These are phyloP conservation scores for Clarias platycephalus DNA, from an alignment of 2,797 vertebrate genomes.

Conservation along the genomic window DNA sequence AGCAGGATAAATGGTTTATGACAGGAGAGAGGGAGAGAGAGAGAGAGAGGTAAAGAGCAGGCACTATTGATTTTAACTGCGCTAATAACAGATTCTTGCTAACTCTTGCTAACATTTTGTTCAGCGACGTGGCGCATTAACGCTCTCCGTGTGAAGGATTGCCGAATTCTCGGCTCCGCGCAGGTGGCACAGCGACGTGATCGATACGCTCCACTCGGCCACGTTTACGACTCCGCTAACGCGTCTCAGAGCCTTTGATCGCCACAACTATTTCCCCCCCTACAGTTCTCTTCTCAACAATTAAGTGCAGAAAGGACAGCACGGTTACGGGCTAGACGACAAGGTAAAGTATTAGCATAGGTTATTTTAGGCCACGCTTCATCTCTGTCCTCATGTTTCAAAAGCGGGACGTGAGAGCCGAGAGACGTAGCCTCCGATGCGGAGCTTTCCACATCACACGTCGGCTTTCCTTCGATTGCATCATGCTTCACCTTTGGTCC, in stretches of 20 bases:
- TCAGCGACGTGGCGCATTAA: not conserved
- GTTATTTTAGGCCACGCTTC: slow-evolving; percentile 36
- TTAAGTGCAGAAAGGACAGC: not conserved
- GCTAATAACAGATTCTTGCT: not conserved
- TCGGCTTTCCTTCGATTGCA: not conserved
- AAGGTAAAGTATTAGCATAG: slow-evolving; percentile 27
- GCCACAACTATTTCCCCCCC: too few relatives aligned
- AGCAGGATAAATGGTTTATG: not conserved
- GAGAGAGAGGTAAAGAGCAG: not conserved
- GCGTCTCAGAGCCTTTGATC: not conserved
- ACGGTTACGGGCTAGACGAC: not conserved
- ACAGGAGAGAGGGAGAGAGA: not conserved
- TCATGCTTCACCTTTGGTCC: slow-evolving; percentile 18
- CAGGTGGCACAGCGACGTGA: slow-evolving; percentile 2
- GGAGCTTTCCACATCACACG: slow-evolving; percentile 2
- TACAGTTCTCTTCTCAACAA: not conserved
- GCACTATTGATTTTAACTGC: not conserved
- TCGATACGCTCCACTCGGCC: slow-evolving; percentile 6
- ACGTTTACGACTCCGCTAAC: not conserved
- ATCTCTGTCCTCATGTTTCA: slow-evolving; percentile 44
- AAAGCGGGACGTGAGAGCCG: not conserved
- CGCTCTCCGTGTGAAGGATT: too few relatives aligned
- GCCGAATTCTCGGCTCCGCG: not conserved
- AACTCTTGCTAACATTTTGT: not conserved
- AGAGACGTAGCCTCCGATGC: not conserved